Conservation (phyloP, 2,888 invertebrate species). For the Melanophora roralis region DNA sequence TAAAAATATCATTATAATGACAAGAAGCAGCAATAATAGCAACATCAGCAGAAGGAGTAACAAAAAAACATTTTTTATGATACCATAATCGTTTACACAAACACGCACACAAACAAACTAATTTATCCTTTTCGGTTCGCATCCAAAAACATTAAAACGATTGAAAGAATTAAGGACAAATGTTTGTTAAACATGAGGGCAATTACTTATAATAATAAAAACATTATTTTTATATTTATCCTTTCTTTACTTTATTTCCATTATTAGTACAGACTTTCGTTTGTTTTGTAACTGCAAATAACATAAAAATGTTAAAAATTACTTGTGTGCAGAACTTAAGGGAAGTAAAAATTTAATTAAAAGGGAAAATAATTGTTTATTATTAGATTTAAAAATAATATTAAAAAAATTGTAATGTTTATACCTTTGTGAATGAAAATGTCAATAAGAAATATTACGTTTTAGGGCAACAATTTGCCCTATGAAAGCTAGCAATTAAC, state of each 20-base stretch:
- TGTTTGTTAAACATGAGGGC: constrained; percentile 53
- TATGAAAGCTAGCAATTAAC: too few relatives aligned
- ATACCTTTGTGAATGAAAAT: too few relatives aligned
- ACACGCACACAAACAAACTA: background rate
- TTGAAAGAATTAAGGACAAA: constrained; percentile 40
- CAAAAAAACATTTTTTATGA: constrained; percentile 9
- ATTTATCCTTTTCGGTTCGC: background rate
- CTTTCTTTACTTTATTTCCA: background rate
- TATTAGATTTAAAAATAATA: too few relatives aligned
- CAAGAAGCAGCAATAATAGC: background rate
- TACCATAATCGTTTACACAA: constrained; percentile 5
- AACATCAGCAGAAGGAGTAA: background rate
- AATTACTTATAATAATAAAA: constrained; percentile 52
- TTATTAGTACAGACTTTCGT: background rate
- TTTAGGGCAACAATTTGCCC: too few relatives aligned
- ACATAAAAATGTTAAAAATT: background rate
- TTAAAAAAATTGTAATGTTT: too few relatives aligned
- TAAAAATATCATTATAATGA: constrained; percentile 4
- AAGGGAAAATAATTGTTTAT: too few relatives aligned
- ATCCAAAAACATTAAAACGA: constrained; percentile 11
- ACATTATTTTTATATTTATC: constrained; percentile 24
- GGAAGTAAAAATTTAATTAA: too few relatives aligned
- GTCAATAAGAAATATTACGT: too few relatives aligned
- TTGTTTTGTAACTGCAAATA: background rate
- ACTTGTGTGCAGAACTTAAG: too few relatives aligned